Conservation (phyloP, 2,888 invertebrate species). For the Cephalotes varians region DNA sequence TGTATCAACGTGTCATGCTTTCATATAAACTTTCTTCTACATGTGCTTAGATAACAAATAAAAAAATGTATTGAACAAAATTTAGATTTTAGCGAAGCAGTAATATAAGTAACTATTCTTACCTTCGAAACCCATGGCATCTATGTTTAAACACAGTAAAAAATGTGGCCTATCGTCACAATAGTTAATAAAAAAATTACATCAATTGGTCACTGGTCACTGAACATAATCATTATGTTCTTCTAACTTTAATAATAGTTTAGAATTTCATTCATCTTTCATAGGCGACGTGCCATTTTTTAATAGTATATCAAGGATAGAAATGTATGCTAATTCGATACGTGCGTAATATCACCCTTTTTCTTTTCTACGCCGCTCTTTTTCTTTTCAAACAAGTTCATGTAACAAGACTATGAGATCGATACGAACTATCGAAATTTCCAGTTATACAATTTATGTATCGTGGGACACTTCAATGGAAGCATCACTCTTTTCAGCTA, state of each 20-base stretch:
- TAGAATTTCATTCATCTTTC: conserved; percentile 35
- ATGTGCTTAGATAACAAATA: neutral
- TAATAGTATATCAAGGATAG: neutral
- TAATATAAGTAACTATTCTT: conserved; percentile 20
- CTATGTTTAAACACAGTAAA: conserved; percentile 53
- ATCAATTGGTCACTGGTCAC: conserved; percentile 30
- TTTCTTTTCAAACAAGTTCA: neutral
- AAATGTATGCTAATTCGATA: neutral
- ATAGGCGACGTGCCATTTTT: conserved; percentile 10
- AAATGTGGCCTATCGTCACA: neutral
- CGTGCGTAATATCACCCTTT: neutral
- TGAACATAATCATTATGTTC: conserved; percentile 21
- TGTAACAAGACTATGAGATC: too few species aligned
- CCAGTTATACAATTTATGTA: neutral
- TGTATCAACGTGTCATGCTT: neutral
- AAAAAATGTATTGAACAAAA: neutral
- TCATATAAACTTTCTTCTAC: neutral
- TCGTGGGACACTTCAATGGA: neutral
- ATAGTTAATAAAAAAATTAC: neutral
- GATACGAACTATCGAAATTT: too few species aligned
- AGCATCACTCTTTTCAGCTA: neutral
- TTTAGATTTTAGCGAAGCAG: neutral
- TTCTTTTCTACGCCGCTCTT: neutral
- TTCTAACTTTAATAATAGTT: conserved; percentile 30
- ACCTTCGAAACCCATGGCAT: conserved; percentile 70